These are phyloP conservation scores for Grapholita molesta DNA, from an alignment of 1,140 invertebrate genomes.

Conservation along the genomic window DNA sequence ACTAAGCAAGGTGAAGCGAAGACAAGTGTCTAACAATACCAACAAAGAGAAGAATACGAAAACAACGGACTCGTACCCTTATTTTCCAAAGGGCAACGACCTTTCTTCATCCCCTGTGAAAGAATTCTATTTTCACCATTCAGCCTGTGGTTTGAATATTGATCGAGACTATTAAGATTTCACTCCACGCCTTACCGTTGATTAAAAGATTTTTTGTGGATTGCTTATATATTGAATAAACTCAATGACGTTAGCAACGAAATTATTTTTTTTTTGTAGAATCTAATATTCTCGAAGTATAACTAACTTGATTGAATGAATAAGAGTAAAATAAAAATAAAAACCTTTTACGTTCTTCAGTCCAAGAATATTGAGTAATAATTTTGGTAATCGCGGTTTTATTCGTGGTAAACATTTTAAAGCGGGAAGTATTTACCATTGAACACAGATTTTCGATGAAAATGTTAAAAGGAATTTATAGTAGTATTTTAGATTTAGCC, in stretches of 20 bases:
- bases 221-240: background rate
- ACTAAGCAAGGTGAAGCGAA: conserved; percentile 41
- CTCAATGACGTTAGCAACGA: background rate
- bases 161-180: background rate
- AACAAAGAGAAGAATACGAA: conserved; percentile 46
- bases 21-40: conserved; percentile 55
- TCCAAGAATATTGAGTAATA: too few species aligned
- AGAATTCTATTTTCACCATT: conserved; percentile 5
- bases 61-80: conserved; percentile 45
- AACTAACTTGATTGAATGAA: too few species aligned
- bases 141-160: conserved; percentile 20
- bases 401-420: too few species aligned
- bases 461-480: too few species aligned
- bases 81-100: conserved; percentile 39
- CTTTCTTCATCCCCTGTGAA: conserved; percentile 27
- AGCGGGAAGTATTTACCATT: too few species aligned
- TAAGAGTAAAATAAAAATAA: too few species aligned
- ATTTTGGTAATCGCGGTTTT: too few species aligned
- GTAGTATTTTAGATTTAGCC: too few species aligned
- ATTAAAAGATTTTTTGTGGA: background rate
- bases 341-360: too few species aligned
- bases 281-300: too few species aligned
- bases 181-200: conserved; percentile 15
- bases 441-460: too few species aligned
- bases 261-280: background rate